phyloP scores from a whole-genome alignment of 2,113 vertebrate species.

The Erythrolamprus reginae region DNA sequence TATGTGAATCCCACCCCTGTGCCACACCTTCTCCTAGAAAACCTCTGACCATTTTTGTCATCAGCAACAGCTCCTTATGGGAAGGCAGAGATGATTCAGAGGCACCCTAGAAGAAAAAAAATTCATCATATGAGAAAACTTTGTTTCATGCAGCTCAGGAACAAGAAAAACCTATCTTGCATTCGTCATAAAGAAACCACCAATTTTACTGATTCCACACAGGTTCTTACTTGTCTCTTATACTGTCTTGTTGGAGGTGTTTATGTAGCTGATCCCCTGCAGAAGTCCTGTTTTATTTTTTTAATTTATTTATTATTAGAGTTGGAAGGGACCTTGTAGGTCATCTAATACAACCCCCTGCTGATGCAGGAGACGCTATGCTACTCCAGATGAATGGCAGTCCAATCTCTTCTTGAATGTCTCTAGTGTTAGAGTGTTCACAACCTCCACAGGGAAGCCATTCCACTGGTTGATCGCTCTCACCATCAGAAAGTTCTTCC shows the following conservation, averaged over 20 bases:
- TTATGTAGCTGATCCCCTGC: neutral
- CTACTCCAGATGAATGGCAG: too few relatives aligned
- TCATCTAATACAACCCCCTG: too few relatives aligned
- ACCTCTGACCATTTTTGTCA: constrained; percentile 2
- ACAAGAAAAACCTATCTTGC: neutral
- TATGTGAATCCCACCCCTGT: too few relatives aligned
- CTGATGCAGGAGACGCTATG: too few relatives aligned
- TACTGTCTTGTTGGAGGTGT: neutral
- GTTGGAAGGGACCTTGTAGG: too few relatives aligned
- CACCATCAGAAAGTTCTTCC: too few relatives aligned
- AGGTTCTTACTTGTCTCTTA: neutral
- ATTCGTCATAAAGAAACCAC: neutral
- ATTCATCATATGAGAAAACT: neutral
- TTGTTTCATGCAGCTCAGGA: neutral
- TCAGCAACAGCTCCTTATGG: neutral
- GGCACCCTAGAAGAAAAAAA: neutral
- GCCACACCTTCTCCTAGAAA: neutral
- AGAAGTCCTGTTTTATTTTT: neutral
- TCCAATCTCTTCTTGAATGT: too few relatives aligned
- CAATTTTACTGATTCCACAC: neutral
- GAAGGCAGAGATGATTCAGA: constrained; percentile 9
- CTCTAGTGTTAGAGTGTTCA: too few relatives aligned
- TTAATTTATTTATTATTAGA: too few relatives aligned
- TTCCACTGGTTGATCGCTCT: too few relatives aligned
- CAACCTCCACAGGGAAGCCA: too few relatives aligned